Percentiles rank a stretch among this genome's conserved stretches.
Evolutionary conservation across 2,797 vertebrate species (phyloP).

Genomic region (Sebastes vulpes): DNA sequence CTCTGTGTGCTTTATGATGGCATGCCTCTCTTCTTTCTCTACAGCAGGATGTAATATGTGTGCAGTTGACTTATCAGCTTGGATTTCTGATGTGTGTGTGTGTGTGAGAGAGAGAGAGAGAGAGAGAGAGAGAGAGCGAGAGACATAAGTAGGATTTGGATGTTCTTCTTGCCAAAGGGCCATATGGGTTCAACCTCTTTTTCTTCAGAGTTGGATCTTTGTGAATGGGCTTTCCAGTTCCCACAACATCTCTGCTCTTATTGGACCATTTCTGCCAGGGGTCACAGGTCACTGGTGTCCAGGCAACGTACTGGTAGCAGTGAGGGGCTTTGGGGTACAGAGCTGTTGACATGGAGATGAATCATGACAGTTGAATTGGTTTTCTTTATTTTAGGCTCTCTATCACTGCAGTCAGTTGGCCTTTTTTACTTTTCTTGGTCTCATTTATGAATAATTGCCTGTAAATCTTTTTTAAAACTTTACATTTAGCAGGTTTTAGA

Average conservation of each 20-base stretch:
- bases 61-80: constrained; percentile 19
- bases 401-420: background rate
- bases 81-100: constrained; percentile 1
- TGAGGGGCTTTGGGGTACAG: constrained; percentile 23
- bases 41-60: constrained; percentile 50
- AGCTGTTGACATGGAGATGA: constrained; percentile 72
- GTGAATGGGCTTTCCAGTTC: constrained; percentile 61
- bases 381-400: background rate
- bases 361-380: constrained; percentile 7
- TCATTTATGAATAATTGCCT: background rate
- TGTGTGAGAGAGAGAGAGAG: background rate
- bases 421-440: background rate
- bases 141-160: constrained; percentile 18
- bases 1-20: constrained; percentile 3
- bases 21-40: constrained; percentile 24
- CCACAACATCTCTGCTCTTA: constrained; percentile 47
- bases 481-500: background rate
- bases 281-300: constrained; percentile 63
- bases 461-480: background rate
- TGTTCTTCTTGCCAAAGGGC: constrained; percentile 13
- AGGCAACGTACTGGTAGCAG: constrained; percentile 57
- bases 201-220: constrained; percentile 33
- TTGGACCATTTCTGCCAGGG: constrained; percentile 40
- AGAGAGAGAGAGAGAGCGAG: too few relatives aligned
- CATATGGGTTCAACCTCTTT: constrained; percentile 38